phyloP scores from a whole-genome alignment of 2,888 invertebrate species.

The Himalopsyche tibetana region DNA sequence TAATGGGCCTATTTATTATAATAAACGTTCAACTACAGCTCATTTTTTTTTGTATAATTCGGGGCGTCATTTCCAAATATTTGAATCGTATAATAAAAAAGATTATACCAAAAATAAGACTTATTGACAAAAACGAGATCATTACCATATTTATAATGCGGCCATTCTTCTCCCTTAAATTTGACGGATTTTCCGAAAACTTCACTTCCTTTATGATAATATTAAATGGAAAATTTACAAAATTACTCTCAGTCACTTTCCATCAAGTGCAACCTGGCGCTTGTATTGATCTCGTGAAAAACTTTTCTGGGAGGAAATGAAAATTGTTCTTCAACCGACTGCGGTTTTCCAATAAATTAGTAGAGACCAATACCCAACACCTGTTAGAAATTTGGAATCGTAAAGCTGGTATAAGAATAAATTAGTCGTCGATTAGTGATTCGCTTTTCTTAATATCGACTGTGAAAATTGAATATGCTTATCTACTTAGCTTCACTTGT shows the following conservation, averaged over 20 bases:
- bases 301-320: constrained; percentile 3
- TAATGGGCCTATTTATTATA: no score
- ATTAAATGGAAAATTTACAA: background rate
- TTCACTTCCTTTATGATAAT: constrained; percentile 5
- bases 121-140: background rate
- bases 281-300: constrained; percentile 12
- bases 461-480: no score
- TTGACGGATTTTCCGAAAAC: constrained; percentile 1
- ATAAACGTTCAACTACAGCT: no score
- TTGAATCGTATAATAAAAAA: no score
- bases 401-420: background rate
- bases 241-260: constrained; percentile 11
- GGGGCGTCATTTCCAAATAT: no score
- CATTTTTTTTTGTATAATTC: no score
- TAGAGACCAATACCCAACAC: background rate
- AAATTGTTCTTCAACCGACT: constrained; percentile 14
- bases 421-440: background rate
- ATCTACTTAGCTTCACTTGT: no score
- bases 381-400: background rate
- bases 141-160: background rate
- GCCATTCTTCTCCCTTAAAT: background rate
- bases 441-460: no score
- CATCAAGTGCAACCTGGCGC: constrained; percentile 34
- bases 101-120: background rate
- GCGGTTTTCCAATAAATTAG: constrained; percentile 26